A percentile compares a stretch with the other conserved stretches of the same genome.
These are phyloP conservation scores for Planiliza haematocheilus DNA, from an alignment of 2,113 vertebrate species.

Conservation along the genomic window DNA sequence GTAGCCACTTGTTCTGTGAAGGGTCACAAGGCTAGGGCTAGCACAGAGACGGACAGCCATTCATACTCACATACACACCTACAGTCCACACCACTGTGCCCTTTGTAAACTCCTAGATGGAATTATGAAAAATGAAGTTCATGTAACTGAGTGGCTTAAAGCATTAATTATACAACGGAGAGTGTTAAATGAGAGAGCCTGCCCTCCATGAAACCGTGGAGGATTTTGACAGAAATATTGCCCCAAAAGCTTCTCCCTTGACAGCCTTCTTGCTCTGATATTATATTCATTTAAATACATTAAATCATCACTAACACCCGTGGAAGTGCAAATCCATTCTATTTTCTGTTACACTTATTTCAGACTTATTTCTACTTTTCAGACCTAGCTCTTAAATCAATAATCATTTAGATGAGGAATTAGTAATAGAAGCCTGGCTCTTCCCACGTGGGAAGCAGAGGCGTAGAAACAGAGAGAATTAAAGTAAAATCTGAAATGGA, in stretches of 20 bases:
- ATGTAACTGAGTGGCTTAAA: slow-evolving; percentile 65
- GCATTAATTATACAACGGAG: slow-evolving; percentile 76
- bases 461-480: slow-evolving; percentile 22
- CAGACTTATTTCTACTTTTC: slow-evolving; percentile 67
- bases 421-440: slow-evolving; percentile 68
- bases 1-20: too few relatives aligned
- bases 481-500: slow-evolving; percentile 18
- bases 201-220: slow-evolving; percentile 71
- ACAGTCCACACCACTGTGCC: too few relatives aligned
- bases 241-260: slow-evolving; percentile 68
- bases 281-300: slow-evolving; percentile 80
- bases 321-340: slow-evolving; percentile 72
- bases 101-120: slow-evolving; percentile 46
- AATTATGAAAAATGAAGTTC: slow-evolving; percentile 69
- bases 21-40: too few relatives aligned
- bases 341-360: slow-evolving; percentile 73
- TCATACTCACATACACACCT: too few relatives aligned
- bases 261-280: slow-evolving; percentile 64
- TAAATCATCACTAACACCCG: slow-evolving; percentile 73
- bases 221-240: slow-evolving; percentile 75
- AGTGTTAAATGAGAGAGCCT: slow-evolving; percentile 73
- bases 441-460: slow-evolving; percentile 54
- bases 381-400: slow-evolving; percentile 72
- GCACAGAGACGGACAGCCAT: too few relatives aligned
- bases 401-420: slow-evolving; percentile 81